phyloP scores from a whole-genome alignment of 2,888 invertebrate species.

The Pammene fasciana region DNA sequence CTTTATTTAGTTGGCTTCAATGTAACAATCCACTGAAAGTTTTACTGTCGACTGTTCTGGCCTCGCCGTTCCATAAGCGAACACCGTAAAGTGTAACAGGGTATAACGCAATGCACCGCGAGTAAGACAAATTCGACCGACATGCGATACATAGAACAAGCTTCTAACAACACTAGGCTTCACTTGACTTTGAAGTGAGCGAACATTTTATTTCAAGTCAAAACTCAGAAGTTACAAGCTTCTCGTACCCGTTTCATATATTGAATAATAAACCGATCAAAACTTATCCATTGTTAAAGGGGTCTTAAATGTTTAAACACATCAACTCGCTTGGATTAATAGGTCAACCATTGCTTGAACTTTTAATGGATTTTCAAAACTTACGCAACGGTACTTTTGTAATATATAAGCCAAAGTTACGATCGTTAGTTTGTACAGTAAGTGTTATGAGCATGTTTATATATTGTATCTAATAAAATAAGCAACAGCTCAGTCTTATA shows the following conservation, averaged over 20 bases:
- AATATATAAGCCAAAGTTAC: conserved; percentile 26
- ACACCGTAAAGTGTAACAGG: conserved; percentile 60
- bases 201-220: conserved; percentile 42
- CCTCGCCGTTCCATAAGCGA: conserved; percentile 66
- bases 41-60: conserved; percentile 70
- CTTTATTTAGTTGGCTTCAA: conserved; percentile 76
- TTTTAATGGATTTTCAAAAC: conserved; percentile 40
- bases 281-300: conserved; percentile 40
- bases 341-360: conserved; percentile 36
- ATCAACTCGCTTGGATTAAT: conserved; percentile 39
- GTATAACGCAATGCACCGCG: conserved; percentile 59
- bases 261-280: conserved; percentile 42
- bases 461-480: not conserved
- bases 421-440: conserved; percentile 9
- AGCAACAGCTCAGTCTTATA: not conserved
- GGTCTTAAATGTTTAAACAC: conserved; percentile 40
- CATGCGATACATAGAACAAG: conserved; percentile 52
- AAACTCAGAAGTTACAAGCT: conserved; percentile 38
- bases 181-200: conserved; percentile 36
- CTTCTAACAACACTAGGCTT: conserved; percentile 44
- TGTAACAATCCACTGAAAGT: conserved; percentile 77
- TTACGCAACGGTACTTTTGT: conserved; percentile 31
- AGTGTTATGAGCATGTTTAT: not conserved
- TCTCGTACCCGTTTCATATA: conserved; percentile 33
- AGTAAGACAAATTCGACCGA: conserved; percentile 60